Evolutionary conservation across 2,113 vertebrate species (phyloP), one percentile per base, ranked within the genome.

Genomic region (Gorsachius goisagi): DNA sequence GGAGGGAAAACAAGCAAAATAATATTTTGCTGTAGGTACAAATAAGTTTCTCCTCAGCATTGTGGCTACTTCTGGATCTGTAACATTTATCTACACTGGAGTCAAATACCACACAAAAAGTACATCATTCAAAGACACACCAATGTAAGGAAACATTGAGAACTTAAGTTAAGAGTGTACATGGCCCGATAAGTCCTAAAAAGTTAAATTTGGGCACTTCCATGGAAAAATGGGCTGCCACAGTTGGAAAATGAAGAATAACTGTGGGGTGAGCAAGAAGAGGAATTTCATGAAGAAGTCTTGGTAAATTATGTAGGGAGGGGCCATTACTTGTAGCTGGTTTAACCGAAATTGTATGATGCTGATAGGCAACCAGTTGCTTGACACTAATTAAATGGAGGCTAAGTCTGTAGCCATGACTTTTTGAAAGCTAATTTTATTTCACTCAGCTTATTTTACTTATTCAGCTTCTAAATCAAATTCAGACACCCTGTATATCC

Each of bases 351-450:
- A 55, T 71, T 63, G 19, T 88, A 20, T 0, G 0, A 41, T 55
- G 26, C 37, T 66, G 18, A 55, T 47, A 76, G 39, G 32, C 63
- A 83, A n/a, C 32, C n/a, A 33, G 0, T 47, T 83, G 16, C 50
- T 77, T 88, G 67, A 72, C 20, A 27, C 7, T 59, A 32, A 5
- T 90, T 85, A 73, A 95, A 49, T 30, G 13, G 68, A 85, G n/a
- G 12, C 28, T 55, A 16, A 88, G 9, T 44, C 45, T 56, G 24
- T 60, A 85, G 27, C 53, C 7, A 3, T 62, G 55, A 69, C 33
- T 89, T 94, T 91, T 66, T 59, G 37, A 83, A 52, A 71, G 16
- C 37, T 88, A 23, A 45, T 82, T 96, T 81, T 78, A 63, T 11
- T 81, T 94, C 12, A 45, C 7, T 73, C 18, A 52, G 19, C 53